Percentiles rank a stretch among this genome's conserved stretches.
These are phyloP conservation scores for Euphonia xanthogaster DNA, from an alignment of 2,797 vertebrate species.

Conservation along the genomic window DNA sequence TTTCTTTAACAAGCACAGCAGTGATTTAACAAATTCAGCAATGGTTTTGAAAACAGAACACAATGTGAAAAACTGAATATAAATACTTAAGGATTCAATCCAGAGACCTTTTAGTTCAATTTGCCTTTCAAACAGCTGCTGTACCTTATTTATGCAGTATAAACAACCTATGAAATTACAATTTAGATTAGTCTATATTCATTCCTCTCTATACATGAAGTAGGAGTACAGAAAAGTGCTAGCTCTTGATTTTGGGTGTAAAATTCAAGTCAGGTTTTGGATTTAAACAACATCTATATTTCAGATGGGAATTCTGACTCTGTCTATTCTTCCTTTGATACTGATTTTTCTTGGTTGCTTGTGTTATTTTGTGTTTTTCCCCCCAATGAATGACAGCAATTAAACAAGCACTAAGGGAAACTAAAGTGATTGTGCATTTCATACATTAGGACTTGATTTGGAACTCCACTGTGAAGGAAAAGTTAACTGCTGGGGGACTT, in stretches of 20 bases:
- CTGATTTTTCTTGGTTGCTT: background rate
- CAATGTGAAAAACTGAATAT: slow-evolving; percentile 23
- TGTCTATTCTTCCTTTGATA: background rate
- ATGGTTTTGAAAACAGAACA: slow-evolving; percentile 7
- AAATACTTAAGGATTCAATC: slow-evolving; percentile 42
- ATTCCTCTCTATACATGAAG: slow-evolving; percentile 19
- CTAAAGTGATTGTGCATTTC: background rate
- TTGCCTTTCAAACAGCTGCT: slow-evolving; percentile 17
- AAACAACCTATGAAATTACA: slow-evolving; percentile 40
- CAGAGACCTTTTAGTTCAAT: slow-evolving; percentile 39
- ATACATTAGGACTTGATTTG: background rate
- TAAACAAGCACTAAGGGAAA: background rate
- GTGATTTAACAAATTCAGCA: slow-evolving; percentile 24
- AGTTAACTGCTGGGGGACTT: background rate
- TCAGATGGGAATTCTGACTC: background rate
- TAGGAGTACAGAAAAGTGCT: background rate
- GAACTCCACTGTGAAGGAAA: background rate
- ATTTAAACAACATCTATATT: background rate
- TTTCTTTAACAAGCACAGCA: background rate
- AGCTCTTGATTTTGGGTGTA: slow-evolving; percentile 17
- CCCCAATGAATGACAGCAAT: background rate
- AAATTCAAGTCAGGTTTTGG: slow-evolving; percentile 42
- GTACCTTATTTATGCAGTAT: slow-evolving; percentile 11
- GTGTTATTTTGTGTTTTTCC: background rate
- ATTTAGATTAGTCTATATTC: slow-evolving; percentile 50